Evolutionary conservation across 2,113 vertebrate genomes (phyloP).

Genomic region (Herpailurus yagouaroundi): DNA sequence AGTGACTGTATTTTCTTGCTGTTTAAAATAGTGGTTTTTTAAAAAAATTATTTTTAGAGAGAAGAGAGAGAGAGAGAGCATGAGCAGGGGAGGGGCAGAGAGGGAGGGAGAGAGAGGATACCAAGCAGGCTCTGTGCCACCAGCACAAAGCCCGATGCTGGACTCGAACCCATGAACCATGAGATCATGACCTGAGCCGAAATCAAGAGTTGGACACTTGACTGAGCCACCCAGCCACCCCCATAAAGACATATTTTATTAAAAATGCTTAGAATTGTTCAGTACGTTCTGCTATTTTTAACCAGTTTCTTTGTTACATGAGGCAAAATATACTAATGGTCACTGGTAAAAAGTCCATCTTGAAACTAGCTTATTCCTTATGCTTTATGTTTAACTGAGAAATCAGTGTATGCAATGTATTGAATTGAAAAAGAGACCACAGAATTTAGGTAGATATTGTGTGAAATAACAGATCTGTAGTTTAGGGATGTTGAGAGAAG

Average conservation of each 20-base stretch:
- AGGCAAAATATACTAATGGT: neutral
- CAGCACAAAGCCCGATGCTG: too few species aligned
- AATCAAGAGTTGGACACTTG: too few species aligned
- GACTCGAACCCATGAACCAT: too few species aligned
- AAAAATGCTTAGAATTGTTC: neutral
- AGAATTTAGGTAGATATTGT: neutral
- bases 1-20: neutral
- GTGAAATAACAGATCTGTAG: neutral
- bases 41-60: too few species aligned
- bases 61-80: too few species aligned
- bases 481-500: neutral
- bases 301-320: neutral
- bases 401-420: neutral
- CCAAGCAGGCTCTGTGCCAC: too few species aligned
- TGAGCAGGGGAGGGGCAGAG: too few species aligned
- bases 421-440: neutral
- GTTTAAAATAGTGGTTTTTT: neutral
- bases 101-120: too few species aligned
- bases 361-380: conserved; percentile 9
- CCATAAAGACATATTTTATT: neutral
- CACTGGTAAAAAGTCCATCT: neutral
- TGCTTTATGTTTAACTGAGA: neutral
- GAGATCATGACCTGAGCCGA: too few species aligned
- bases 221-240: too few species aligned
- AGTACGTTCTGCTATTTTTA: conserved; percentile 4